phyloP scores from a whole-genome alignment of 2,113 vertebrate genomes.

The Urocynchramus pylzowi region DNA sequence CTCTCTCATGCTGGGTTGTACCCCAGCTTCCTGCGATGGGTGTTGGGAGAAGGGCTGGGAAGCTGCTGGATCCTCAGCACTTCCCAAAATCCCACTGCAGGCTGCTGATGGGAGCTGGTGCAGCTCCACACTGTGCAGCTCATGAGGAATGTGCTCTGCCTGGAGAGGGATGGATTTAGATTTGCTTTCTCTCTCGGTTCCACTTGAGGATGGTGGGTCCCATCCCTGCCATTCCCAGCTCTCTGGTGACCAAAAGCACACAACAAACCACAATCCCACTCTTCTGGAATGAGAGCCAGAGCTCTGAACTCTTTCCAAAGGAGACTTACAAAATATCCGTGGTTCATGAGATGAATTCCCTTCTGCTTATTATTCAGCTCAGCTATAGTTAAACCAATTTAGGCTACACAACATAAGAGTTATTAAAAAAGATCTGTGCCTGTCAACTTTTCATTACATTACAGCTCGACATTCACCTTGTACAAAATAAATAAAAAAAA shows the following conservation, averaged over 20 bases:
- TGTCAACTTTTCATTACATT: constrained; percentile 72
- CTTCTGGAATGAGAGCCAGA: background rate
- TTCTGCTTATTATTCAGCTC: constrained; percentile 71
- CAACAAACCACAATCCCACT: background rate
- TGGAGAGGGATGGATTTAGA: background rate
- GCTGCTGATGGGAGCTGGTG: background rate
- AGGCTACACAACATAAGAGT: constrained; percentile 68
- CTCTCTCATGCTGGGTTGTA: background rate
- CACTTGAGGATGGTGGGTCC: background rate
- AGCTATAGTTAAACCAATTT: constrained; percentile 73
- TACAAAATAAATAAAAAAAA: background rate
- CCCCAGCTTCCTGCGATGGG: rapidly evolving
- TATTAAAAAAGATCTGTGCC: constrained; percentile 69
- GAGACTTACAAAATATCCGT: constrained; percentile 17
- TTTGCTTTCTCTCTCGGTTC: background rate
- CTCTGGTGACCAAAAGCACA: background rate
- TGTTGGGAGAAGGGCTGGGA: background rate
- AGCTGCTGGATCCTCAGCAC: background rate
- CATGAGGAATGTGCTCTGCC: background rate
- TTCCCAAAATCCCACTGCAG: background rate
- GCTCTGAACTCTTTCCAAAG: background rate
- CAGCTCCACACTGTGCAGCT: background rate
- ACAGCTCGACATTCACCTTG: constrained; percentile 68
- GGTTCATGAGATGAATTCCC: constrained; percentile 39
- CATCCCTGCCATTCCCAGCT: background rate